Percentiles rank a stretch among this genome's conserved stretches.
These are phyloP conservation scores for Agrilus mali DNA, from an alignment of 2,888 invertebrate genomes.

Conservation along the genomic window DNA sequence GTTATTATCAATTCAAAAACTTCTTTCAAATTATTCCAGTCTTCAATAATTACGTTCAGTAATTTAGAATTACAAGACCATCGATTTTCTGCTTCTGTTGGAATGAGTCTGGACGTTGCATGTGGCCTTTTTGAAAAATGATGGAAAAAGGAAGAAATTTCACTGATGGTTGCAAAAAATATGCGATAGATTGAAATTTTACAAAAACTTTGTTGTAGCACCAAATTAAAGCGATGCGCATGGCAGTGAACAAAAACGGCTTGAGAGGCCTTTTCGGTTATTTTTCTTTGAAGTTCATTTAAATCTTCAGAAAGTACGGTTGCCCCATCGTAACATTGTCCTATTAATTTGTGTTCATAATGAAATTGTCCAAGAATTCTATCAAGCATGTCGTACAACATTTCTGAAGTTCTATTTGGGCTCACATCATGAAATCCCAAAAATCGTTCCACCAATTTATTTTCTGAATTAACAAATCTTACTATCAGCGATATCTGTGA, in stretches of 20 bases:
- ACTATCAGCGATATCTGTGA: not conserved
- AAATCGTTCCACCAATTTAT: not conserved
- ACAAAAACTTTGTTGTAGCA: slow-evolving; percentile 11
- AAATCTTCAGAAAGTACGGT: not conserved
- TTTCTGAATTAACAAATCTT: not conserved
- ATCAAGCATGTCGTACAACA: not conserved
- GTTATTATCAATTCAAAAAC: slow-evolving; percentile 11
- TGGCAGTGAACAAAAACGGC: slow-evolving; percentile 11
- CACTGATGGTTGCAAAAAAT: slow-evolving; percentile 15
- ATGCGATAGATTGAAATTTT: slow-evolving; percentile 11
- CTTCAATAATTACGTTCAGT: slow-evolving; percentile 7
- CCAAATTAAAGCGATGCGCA: slow-evolving; percentile 14
- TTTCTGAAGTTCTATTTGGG: not conserved
- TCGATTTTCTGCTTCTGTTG: slow-evolving; percentile 5
- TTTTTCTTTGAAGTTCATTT: slow-evolving; percentile 3
- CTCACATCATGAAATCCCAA: not conserved
- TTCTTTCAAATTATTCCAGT: slow-evolving; percentile 14
- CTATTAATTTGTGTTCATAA: not conserved
- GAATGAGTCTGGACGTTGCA: not conserved
- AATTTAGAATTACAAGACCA: slow-evolving; percentile 13
- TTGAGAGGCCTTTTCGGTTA: slow-evolving; percentile 11
- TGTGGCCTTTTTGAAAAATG: slow-evolving; percentile 9
- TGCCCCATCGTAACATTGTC: not conserved
- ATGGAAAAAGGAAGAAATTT: slow-evolving; percentile 13
- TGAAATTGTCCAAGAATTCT: not conserved